Base-by-base conservation (phyloP, 1,140 invertebrate genomes). In the Nebria ingens region DNA sequence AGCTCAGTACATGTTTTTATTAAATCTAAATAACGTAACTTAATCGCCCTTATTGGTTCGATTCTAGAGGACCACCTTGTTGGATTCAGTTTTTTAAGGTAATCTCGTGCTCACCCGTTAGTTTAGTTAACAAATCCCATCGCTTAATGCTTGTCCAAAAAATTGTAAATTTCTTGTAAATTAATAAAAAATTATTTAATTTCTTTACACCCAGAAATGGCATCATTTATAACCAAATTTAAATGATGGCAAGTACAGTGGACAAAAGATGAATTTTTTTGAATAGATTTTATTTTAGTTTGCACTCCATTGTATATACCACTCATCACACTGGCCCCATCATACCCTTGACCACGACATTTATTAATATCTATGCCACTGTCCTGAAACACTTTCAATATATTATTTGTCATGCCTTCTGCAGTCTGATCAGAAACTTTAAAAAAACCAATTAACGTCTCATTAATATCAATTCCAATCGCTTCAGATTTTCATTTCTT, bases 281-380 rank as follows among this genome's bases (percentile, higher is more conserved):
- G 51, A 55, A 61, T 61, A 51, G 62, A 53, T 59, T 58, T 59
- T 51, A 68, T 64, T 54, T 54, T 54, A 54, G 56, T 58, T 57
- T 64, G 57, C 1, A 66, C 51, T 42, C 61, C 62, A 52, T 52
- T 55, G 59, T 68, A 68, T 29, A 53, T 29, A 38, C 66, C 62
- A 56, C 60, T 66, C 64, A 68, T 69, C 11, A 60, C 58, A 53
- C 58, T 57, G 38, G 64, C 62, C 45, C 62, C 62, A 60, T 66
- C 63, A 51, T 66, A 68, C 38, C 63, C 65, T 61, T 67, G 64
- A 29, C 60, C 66, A 49, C 63, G 52, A 56, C 62, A 62, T 58
- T 68, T 65, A 50, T 56, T 19, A 13, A 65, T 34, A 57, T 57
- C 52, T 56, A 60, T 61, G 58, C 56, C 59, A 56, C 60, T 65